Percentiles rank a stretch among this genome's conserved stretches.
phyloP scores from a whole-genome alignment of 1,140 invertebrate genomes.

The Yoshiicerus persimilis region DNA sequence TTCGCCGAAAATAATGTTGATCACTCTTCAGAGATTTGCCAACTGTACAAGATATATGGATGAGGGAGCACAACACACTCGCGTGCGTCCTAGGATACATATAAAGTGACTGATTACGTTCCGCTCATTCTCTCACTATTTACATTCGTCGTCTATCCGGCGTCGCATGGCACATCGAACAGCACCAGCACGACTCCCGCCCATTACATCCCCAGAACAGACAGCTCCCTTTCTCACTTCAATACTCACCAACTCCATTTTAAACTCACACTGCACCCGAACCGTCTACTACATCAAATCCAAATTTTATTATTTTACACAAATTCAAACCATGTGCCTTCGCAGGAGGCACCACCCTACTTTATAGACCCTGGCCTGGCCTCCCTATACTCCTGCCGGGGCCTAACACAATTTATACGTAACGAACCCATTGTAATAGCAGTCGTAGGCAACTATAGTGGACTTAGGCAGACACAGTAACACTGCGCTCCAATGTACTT shows the following conservation, averaged over 20 bases:
- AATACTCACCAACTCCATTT: not conserved
- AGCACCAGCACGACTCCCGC: not conserved
- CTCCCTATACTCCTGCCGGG: too few species aligned
- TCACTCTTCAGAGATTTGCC: constrained; percentile 47
- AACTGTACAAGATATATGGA: constrained; percentile 38
- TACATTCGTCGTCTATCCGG: constrained; percentile 14
- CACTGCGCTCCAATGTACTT: too few species aligned
- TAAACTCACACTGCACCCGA: not conserved
- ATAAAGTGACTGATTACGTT: constrained; percentile 43
- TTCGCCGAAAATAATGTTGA: constrained; percentile 44
- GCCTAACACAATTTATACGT: too few species aligned
- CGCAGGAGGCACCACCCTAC: too few species aligned
- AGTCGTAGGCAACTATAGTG: too few species aligned
- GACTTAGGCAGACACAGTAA: too few species aligned
- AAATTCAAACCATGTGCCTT: not conserved
- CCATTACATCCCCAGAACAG: not conserved
- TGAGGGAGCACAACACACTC: constrained; percentile 31
- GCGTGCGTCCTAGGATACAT: constrained; percentile 33
- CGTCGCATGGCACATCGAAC: not conserved
- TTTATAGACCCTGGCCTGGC: too few species aligned
- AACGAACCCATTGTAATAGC: too few species aligned
- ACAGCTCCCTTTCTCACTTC: not conserved
- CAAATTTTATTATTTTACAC: not conserved
- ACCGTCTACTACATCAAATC: not conserved
- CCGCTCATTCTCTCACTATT: constrained; percentile 19